These are phyloP conservation scores for Acanthurus lineatus DNA, from an alignment of 2,797 vertebrate genomes.

Conservation along the genomic window DNA sequence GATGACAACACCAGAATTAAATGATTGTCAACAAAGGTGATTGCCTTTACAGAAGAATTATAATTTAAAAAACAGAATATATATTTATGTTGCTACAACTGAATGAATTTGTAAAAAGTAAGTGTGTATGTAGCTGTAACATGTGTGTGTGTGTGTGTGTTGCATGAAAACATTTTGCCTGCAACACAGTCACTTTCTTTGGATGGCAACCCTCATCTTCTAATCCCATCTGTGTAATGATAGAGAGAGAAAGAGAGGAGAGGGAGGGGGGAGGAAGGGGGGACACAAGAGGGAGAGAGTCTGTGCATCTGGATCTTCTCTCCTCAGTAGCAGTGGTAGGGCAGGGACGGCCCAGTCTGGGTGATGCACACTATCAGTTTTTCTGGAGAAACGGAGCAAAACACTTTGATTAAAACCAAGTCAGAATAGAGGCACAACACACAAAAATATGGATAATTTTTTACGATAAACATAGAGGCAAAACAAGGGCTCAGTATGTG, in stretches of 20 bases:
- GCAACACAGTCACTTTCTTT: constrained; percentile 80
- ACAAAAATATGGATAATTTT: background rate
- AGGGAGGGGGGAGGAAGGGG: background rate
- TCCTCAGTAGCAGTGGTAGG: constrained; percentile 88
- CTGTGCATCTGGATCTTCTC: constrained; percentile 74
- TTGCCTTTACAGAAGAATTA: constrained; percentile 80
- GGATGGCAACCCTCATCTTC: constrained; percentile 75
- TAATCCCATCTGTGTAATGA: constrained; percentile 60
- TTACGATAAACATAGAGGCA: constrained; percentile 28
- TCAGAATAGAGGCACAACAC: background rate
- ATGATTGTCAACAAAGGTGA: constrained; percentile 84
- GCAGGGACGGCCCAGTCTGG: constrained; percentile 82
- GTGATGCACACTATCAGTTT: constrained; percentile 89
- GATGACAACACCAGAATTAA: constrained; percentile 70
- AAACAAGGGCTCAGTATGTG: constrained; percentile 46
- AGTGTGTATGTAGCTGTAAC: constrained; percentile 13
- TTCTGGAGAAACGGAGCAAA: constrained; percentile 73
- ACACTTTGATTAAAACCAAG: background rate
- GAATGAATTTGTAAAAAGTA: constrained; percentile 62
- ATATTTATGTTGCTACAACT: constrained; percentile 81
- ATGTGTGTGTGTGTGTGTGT: constrained; percentile 31
- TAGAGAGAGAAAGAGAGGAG: constrained; percentile 39
- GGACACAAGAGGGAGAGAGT: constrained; percentile 38
- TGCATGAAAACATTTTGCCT: constrained; percentile 48
- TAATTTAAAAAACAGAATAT: constrained; percentile 71